Evolutionary conservation across 1,140 invertebrate genomes (phyloP), one percentile per base, ranked within the genome.

Genomic region (Calosoma granatense): DNA sequence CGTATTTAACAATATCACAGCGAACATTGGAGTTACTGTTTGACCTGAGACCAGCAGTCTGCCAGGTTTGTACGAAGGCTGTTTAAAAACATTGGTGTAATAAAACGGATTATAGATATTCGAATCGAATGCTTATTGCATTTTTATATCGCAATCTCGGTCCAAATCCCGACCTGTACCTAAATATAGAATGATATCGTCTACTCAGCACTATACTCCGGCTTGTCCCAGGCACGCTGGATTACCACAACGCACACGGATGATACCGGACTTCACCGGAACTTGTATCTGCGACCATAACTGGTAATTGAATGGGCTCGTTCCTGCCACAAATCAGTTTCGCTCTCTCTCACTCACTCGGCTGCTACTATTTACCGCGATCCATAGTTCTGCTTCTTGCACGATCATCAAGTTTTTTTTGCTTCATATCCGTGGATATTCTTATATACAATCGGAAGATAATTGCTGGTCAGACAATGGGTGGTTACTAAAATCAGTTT

Each of bases 81-180:
- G 15, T 47, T 47, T 47, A 47, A 47, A 47, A 47, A 47, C 17
- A 47, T 47, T 47, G 41, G 17, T 4, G 41, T 47, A 47, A 47
- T 47, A 47, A 47, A 47, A 47, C 9, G 41, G 41, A 47, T 47
- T 47, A 47, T 17, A 47, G 41, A 47, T 47, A 47, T 47, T 47
- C 41, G 41, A 47, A 12, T 47, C 41, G 41, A 47, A 47, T 47
- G 41, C 41, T 47, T 47, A 47, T 47, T 47, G 41, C 41, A 47
- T 47, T 47, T 47, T 47, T 47, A 47, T 47, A 47, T 47, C 6
- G 41, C 41, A 47, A 47, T 47, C 15, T 47, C 41, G 6, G 6
- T 47, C 41, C 15, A 17, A 47, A 47, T 47, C 26, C 15, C 41
- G 15, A 30, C 26, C 14, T 47, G 41, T 47, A 47, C 41, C 41